phyloP scores from a whole-genome alignment of 2,797 vertebrate species.

The Serranus cabrilla region DNA sequence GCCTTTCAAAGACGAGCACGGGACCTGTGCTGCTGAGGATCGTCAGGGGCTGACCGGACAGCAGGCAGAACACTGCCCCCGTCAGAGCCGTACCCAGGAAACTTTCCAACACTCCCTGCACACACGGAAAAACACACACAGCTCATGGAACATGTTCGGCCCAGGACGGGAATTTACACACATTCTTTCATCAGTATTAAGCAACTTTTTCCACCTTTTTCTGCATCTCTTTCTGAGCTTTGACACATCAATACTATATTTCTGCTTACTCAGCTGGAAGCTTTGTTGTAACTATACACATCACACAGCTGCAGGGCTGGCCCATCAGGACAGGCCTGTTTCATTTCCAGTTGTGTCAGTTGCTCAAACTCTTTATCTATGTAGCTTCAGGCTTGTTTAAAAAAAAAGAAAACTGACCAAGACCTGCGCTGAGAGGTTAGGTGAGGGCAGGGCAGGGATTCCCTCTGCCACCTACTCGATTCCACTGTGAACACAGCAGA shows the following conservation, averaged over 20 bases:
- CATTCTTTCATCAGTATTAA: not conserved
- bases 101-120: slow-evolving; percentile 86
- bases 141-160: not conserved
- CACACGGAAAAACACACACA: slow-evolving; percentile 2
- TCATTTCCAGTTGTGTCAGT: not conserved
- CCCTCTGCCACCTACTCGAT: slow-evolving; percentile 44
- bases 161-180: not conserved
- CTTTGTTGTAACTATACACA: slow-evolving; percentile 43
- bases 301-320: slow-evolving; percentile 23
- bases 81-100: slow-evolving; percentile 96
- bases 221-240: not conserved
- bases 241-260: not conserved
- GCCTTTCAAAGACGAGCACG: slow-evolving; percentile 95
- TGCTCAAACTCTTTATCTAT: not conserved
- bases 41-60: slow-evolving; percentile 95
- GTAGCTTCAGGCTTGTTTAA: too few species aligned
- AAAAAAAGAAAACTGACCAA: not conserved
- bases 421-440: slow-evolving; percentile 23
- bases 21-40: slow-evolving; percentile 98
- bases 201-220: not conserved
- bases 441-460: slow-evolving; percentile 61
- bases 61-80: slow-evolving; percentile 93
- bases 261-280: slow-evolving; percentile 36
- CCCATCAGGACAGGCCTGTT: slow-evolving; percentile 56
- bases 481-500: not conserved